Conservation (phyloP, 1,140 invertebrate genomes). For the Papilio polyxenes region DNA sequence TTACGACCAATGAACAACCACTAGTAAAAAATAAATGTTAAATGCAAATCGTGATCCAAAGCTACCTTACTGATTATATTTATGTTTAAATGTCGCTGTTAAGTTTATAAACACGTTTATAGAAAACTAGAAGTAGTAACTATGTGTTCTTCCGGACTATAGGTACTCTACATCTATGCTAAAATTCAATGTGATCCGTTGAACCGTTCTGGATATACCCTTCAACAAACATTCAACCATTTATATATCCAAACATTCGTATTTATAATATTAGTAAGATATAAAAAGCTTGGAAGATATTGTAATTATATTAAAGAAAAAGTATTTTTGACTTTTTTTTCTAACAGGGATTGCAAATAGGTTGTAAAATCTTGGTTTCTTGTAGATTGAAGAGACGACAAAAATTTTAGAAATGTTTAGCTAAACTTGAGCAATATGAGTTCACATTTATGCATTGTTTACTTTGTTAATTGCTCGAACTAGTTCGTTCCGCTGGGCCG, state of each 20-base stretch:
- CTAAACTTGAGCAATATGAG: slow-evolving; percentile 1
- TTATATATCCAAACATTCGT: too few species aligned
- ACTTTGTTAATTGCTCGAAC: slow-evolving; percentile 3
- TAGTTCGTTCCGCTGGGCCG: background rate
- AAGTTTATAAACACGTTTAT: background rate
- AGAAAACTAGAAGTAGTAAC: too few species aligned
- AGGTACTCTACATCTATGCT: too few species aligned
- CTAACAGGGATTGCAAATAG: background rate
- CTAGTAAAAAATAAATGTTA: too few species aligned
- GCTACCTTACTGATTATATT: background rate
- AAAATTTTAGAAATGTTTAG: background rate
- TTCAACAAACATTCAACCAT: too few species aligned
- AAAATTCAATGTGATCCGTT: too few species aligned
- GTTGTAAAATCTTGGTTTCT: background rate
- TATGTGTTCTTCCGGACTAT: too few species aligned
- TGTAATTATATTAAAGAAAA: background rate
- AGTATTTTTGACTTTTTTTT: background rate
- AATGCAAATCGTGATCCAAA: background rate
- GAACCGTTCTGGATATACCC: too few species aligned
- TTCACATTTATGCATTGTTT: background rate
- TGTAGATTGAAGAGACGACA: too few species aligned
- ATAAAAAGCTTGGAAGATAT: background rate
- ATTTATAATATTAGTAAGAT: background rate
- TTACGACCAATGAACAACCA: background rate
- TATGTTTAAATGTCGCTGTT: background rate